Percentiles rank a stretch among this genome's conserved stretches.
These are phyloP conservation scores for Hypena proboscidalis DNA, from an alignment of 2,888 invertebrate species.

Conservation along the genomic window DNA sequence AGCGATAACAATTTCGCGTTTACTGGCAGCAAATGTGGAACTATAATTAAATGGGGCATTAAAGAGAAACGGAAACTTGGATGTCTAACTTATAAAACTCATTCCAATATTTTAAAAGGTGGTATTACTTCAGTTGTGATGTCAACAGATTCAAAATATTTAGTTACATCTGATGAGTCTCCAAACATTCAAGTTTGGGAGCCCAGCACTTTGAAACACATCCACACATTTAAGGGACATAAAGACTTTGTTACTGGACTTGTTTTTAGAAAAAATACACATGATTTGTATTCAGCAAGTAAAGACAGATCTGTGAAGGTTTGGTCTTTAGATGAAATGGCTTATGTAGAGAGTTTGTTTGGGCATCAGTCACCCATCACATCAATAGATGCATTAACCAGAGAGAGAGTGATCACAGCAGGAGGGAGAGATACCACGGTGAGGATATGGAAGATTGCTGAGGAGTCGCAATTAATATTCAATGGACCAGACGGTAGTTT, in stretches of 20 bases:
- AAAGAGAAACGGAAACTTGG: conserved; percentile 87
- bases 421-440: conserved; percentile 95
- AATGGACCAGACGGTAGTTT: conserved; percentile 93
- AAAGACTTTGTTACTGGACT: conserved; percentile 90
- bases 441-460: conserved; percentile 98
- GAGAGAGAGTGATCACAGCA: conserved; percentile 94
- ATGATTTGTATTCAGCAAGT: conserved; percentile 93
- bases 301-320: conserved; percentile 94
- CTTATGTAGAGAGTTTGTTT: conserved; percentile 97
- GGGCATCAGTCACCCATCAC: conserved; percentile 96
- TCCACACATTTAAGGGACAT: conserved; percentile 93
- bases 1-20: conserved; percentile 89
- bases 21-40: conserved; percentile 95
- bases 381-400: conserved; percentile 93
- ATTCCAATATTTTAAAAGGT: conserved; percentile 70
- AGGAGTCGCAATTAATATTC: conserved; percentile 98
- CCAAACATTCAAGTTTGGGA: conserved; percentile 94
- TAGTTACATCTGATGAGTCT: conserved; percentile 85
- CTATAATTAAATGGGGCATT: conserved; percentile 94
- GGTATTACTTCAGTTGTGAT: conserved; percentile 89
- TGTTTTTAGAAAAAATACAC: conserved; percentile 93
- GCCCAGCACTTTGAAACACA: conserved; percentile 89
- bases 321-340: conserved; percentile 98
- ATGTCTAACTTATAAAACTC: conserved; percentile 78
- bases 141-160: conserved; percentile 92